phyloP scores from a whole-genome alignment of 2,113 vertebrate genomes.

The Galbula dea region DNA sequence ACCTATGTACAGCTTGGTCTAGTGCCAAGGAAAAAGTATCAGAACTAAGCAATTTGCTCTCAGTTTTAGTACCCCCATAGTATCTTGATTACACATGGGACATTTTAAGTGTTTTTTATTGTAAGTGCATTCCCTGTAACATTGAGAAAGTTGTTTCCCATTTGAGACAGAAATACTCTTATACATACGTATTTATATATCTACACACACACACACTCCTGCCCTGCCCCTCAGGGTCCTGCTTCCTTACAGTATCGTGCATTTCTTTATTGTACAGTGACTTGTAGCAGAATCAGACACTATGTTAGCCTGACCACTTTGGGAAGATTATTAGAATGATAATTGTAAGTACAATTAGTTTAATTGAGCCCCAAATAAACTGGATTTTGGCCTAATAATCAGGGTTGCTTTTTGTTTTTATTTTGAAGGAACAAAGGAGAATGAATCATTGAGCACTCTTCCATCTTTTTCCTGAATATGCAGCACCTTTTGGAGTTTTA shows the following conservation, averaged over 20 bases:
- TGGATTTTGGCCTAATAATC: neutral
- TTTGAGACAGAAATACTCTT: neutral
- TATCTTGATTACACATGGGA: neutral
- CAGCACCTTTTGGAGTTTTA: neutral
- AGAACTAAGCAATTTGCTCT: neutral
- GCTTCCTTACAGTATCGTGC: neutral
- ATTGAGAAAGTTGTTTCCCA: neutral
- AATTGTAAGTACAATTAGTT: neutral
- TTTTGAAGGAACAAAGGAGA: neutral
- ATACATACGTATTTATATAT: rapidly evolving
- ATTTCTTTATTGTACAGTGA: neutral
- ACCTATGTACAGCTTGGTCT: neutral
- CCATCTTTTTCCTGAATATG: neutral
- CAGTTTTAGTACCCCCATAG: neutral
- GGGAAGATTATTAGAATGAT: neutral
- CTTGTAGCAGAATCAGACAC: neutral
- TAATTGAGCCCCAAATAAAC: neutral
- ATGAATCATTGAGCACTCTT: neutral
- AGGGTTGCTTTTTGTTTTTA: neutral
- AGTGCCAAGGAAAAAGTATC: neutral
- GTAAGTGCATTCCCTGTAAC: neutral
- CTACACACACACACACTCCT: no score
- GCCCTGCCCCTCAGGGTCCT: rapidly evolving
- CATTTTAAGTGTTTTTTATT: neutral
- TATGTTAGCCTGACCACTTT: neutral